Conservation (phyloP, 1,140 invertebrate genomes). For the Schlechtendalia chinensis region DNA sequence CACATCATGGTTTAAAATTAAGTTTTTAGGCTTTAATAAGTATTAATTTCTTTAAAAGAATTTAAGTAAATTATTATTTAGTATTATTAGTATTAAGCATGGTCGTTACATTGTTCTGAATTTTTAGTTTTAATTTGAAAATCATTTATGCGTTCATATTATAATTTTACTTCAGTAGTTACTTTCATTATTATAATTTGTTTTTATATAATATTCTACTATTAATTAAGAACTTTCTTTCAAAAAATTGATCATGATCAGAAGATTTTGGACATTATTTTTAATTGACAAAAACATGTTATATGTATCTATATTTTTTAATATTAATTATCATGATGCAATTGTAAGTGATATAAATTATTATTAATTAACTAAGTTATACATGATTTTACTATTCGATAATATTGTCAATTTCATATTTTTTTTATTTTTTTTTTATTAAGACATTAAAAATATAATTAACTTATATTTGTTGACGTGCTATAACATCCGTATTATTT, state of each 20-base stretch:
- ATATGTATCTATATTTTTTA: neutral
- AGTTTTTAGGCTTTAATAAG: neutral
- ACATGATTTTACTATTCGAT: no score
- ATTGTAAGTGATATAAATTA: neutral
- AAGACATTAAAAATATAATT: no score
- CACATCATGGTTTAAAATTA: neutral
- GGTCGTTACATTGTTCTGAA: neutral
- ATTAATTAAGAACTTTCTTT: no score
- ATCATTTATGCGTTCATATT: neutral
- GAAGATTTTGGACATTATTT: neutral
- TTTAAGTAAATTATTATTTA: neutral
- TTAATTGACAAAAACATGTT: neutral
- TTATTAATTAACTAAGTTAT: neutral
- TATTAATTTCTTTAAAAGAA: neutral
- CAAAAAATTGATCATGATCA: no score
- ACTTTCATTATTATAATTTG: slow-evolving; percentile 12
- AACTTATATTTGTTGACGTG: no score
- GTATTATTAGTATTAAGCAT: neutral
- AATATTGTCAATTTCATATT: no score
- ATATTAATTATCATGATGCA: neutral
- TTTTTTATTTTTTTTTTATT: no score
- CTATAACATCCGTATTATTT: no score
- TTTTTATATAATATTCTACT: neutral
- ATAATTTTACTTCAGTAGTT: neutral
- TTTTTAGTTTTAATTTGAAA: neutral